Evolutionary conservation across 2,888 invertebrate species (phyloP), one percentile per base, ranked within the genome.

Genomic region (Gastracanthus pulcherrimus): DNA sequence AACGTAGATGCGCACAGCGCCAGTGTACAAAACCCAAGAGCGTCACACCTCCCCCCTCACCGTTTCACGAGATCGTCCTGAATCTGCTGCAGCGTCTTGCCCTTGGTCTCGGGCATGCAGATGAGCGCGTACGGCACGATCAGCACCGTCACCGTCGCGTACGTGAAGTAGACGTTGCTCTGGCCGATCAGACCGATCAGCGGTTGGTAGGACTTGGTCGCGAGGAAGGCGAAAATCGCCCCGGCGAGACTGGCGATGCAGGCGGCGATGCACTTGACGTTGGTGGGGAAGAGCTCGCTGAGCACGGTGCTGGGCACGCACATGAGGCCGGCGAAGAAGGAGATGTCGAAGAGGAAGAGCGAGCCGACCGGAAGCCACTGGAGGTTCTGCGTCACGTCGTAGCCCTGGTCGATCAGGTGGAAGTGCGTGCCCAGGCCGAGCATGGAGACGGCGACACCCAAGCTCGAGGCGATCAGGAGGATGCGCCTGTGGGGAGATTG

Each of bases 101-200:
- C 89, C 72, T 87, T 89, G 3, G 89, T 89, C 69, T 89, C 89
- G 7, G 88, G 89, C 26, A 90, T 62, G 51, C 67, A 81, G 19
- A 76, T 58, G 3, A 83, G 23, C 0, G 81, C 81, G 31, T 83
- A 84, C 0, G 83, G 69, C 0, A 84, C 38, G 3, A 83, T 48
- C 2, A 80, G 48, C 1, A 83, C 9, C 80, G 88, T 87, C 26
- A 87, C 36, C 4, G 55, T 0, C 6, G 84, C 86, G 67, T 89
- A 86, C 13, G 87, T 67, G 84, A 85, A 88, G 69, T 87, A 89
- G 1, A 89, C 86, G 60, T 87, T 87, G 29, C 85, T 81, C 19
- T 88, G 85, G 0, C 85, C 69, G 2, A 86, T 84, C 0, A 86
- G 29, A 4, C 87, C 82, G n/a, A 88, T 55, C 69, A 89, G 23